Percentiles rank a stretch among this genome's conserved stretches.
Conservation (phyloP, 2,797 vertebrate genomes). For the Leptatherina wallacei region DNA sequence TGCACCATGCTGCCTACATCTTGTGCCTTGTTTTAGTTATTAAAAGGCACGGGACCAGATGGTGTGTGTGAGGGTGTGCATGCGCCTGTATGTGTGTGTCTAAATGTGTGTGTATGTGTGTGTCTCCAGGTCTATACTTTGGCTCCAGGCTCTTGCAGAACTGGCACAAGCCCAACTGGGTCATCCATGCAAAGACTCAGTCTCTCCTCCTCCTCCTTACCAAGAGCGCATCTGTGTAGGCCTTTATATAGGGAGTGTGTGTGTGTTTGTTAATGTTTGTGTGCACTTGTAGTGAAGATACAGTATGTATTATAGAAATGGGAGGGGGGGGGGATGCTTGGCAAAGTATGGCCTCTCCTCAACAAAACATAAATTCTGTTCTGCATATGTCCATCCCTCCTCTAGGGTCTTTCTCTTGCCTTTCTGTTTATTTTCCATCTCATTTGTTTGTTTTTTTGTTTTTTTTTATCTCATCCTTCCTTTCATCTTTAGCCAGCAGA, state of each 20-base stretch:
- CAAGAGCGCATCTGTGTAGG: constrained; percentile 77
- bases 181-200: constrained; percentile 81
- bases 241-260: constrained; percentile 63
- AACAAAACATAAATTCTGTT: constrained; percentile 55
- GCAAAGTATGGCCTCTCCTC: constrained; percentile 37
- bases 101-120: constrained; percentile 48
- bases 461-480: constrained; percentile 46
- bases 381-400: constrained; percentile 63
- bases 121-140: constrained; percentile 79
- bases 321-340: constrained; percentile 21
- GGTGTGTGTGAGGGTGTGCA: constrained; percentile 62
- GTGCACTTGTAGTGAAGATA: constrained; percentile 44
- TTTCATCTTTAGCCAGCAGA: constrained; percentile 66
- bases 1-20: constrained; percentile 83
- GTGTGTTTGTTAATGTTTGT: constrained; percentile 47
- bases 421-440: constrained; percentile 60
- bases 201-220: constrained; percentile 68
- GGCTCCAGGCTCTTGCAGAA: constrained; percentile 83
- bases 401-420: constrained; percentile 54
- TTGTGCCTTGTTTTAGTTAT: constrained; percentile 83
- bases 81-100: constrained; percentile 32
- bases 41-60: constrained; percentile 84
- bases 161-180: constrained; percentile 85
- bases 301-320: constrained; percentile 45
- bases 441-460: constrained; percentile 35